phyloP scores from a whole-genome alignment of 2,113 vertebrate genomes.

The Anser brachyrhynchus region DNA sequence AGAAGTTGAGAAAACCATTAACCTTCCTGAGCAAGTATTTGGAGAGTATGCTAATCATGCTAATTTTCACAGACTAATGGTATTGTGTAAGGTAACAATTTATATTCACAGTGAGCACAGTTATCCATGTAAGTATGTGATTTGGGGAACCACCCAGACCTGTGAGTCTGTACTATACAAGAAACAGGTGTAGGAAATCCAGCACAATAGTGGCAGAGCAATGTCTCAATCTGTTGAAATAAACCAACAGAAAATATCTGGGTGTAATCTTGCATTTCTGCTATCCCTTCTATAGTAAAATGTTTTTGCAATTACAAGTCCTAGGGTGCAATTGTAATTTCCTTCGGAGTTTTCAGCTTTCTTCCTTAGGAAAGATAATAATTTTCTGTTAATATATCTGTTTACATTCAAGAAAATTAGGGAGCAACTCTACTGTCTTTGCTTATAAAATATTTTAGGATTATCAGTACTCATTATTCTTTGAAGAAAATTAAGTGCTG shows the following conservation, averaged over 20 bases:
- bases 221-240: not conserved
- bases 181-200: not conserved
- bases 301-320: not conserved
- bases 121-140: rapidly evolving
- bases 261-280: not conserved
- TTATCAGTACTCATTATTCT: not conserved
- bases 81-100: not conserved
- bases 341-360: not conserved
- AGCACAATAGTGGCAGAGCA: not conserved
- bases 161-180: not conserved
- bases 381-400: not conserved
- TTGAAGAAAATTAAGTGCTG: not conserved
- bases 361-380: not conserved
- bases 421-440: not conserved
- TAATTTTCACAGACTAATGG: not conserved
- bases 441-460: not conserved
- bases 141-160: not conserved
- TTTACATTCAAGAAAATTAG: not conserved
- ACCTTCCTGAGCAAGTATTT: not conserved
- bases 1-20: not conserved
- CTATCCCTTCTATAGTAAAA: not conserved
- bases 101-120: not conserved
- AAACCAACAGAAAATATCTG: not conserved
- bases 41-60: not conserved
- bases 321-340: not conserved